Base-by-base conservation (phyloP, 2,797 vertebrate genomes). In the Apodemus agrarius region DNA sequence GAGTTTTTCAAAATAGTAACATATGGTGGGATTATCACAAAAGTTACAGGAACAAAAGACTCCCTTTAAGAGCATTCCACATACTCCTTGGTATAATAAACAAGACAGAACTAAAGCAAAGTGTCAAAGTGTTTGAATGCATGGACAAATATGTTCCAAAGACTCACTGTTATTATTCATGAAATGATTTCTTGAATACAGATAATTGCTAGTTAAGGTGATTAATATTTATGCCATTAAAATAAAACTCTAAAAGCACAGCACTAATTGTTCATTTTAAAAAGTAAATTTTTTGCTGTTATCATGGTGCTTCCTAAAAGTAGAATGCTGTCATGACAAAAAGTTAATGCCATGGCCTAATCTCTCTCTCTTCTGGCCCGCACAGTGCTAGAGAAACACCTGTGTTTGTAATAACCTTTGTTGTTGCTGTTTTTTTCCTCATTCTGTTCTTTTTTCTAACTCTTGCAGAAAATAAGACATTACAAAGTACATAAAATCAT, bases 1-100 rank as follows among this genome's bases (percentile, higher is more conserved):
- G 12, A 89, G 24, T 96, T 97, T 98, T 97, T 79, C 85, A 95
- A 97, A 97, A 97, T 96, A 96, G 91, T 95, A 96, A 86, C 97
- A 98, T 97, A 97, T 88, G 96, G 91, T 89, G 16, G 91, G 40
- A 97, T 97, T 96, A 96, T 97, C 90, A 83, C 85, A 95, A 90
- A 98, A 97, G 89, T 96, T 90, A 72, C 49, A 79, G 89, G 61
- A 93, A 97, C 67, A 63, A 88, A 96, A 97, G 89, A 91, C 26
- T 96, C 22, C 26, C n/a, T 95, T 94, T 86, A 92, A 93, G 72
- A 94, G 46, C 81, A 34, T 82, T 96, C 92, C 59, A 87, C 74
- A 57, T 52, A 29, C 61, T 96, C 57, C 54, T 89, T 95, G 26
- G 29, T 82, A 74, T 80, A 90, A 88, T 43, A 96, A 88, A 95